Conservation (phyloP, 2,797 vertebrate species). For the Smutsia temminckii region DNA sequence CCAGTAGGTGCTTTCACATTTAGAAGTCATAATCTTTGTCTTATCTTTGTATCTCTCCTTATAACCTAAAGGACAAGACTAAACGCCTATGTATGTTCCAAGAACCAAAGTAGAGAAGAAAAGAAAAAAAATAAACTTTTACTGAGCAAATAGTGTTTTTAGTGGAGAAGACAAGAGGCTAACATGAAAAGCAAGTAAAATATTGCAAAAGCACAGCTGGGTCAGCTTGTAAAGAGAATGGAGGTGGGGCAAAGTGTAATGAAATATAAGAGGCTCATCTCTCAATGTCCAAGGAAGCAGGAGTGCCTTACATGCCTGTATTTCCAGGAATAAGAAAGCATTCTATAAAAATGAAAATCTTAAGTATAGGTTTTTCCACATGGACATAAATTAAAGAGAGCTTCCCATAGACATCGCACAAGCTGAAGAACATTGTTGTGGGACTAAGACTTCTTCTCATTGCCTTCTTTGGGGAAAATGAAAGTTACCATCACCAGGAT, state of each 20-base stretch:
- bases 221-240: neutral
- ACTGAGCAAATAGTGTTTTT: neutral
- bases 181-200: neutral
- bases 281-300: neutral
- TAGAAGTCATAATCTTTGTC: neutral
- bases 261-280: neutral
- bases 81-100: neutral
- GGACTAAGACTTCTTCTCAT: neutral
- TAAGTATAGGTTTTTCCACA: neutral
- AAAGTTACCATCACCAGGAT: too few species aligned
- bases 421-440: neutral
- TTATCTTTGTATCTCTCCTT: neutral
- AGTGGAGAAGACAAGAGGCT: neutral
- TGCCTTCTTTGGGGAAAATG: too few species aligned
- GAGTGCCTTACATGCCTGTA: neutral
- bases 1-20: neutral
- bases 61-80: neutral
- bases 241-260: neutral
- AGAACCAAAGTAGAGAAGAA: neutral
- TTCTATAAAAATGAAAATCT: neutral
- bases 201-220: neutral
- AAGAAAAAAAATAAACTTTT: neutral
- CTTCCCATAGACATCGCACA: neutral
- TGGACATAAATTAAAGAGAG: neutral
- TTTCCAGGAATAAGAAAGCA: neutral